Base-by-base conservation (phyloP, 2,888 invertebrate genomes). In the Hoplodrina ambigua region DNA sequence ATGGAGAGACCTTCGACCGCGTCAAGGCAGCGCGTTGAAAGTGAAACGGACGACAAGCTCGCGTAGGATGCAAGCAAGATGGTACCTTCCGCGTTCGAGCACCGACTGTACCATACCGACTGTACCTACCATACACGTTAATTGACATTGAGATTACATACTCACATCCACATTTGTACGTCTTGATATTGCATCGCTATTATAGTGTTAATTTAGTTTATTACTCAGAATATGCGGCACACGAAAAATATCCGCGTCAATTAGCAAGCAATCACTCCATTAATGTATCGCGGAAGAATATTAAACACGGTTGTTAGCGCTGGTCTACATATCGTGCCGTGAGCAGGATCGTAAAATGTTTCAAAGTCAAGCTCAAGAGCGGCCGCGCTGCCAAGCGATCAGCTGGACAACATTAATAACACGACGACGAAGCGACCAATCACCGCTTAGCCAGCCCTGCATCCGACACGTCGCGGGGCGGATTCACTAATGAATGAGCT, bases 1-100 rank as follows among this genome's bases (percentile, higher is more conserved):
- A 64, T 55, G 69, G 33, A 69, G 64, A 52, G 71, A 87, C 87
- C 88, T 87, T 87, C 84, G 74, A 61, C 58, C 55, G 61, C 69
- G 74, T 71, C 83, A 78, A 85, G 85, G 85, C 78, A 56, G 82
- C 70, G 59, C 80, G 79, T 84, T 83, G 85, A 81, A 85, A 86
- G 85, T 82, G 78, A 80, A 74, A 82, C 78, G 67, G 33, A 60
- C 50, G 50, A 60, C 56, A 76, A 79, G 66, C 72, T 69, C 75
- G 83, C 70, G 78, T 79, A 72, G 80, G 78, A 74, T n/a, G 77
- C 63, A 54, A 62, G 55, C 55, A 57, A 70, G 75, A 81, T 71
- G 86, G 61, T 73, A 67, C 78, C 85, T 85, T 87, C 87, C 87
- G 85, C 54, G 55, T 80, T 72, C 44, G 59, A 64, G n/a, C 59